Evolutionary conservation across 2,888 invertebrate species (phyloP), one percentile per base, ranked within the genome.

Genomic region (Lepidocyrtinus sp.): DNA sequence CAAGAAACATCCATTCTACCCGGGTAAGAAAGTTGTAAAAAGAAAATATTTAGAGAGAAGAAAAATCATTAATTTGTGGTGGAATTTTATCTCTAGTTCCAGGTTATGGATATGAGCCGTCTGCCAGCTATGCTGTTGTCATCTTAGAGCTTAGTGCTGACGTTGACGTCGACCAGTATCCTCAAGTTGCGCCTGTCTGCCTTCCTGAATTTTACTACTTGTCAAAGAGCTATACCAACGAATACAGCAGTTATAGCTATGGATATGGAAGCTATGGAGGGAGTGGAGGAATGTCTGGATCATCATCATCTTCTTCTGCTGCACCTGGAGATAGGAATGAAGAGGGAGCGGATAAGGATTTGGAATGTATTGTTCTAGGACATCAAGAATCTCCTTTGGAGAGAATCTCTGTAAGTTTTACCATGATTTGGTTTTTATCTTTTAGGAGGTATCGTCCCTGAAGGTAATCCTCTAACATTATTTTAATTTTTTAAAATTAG

Each of bases 1-100:
- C 84, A 86, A 86, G 74, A 85, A 85, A 36, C 86, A 86, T 71
- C 81, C 81, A 22, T 86, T 78, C 71, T 86, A 85, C 72, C 80
- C 81, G 62, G 80, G 86, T 85, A 81, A 79, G 68, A n/a, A n/a
- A n/a, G n/a, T n/a, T n/a, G n/a, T n/a, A n/a, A n/a, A 64, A 22
- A 24, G n/a, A n/a, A n/a, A n/a, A n/a, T n/a, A n/a, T n/a, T n/a
- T n/a, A n/a, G n/a, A n/a, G n/a, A n/a, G n/a, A n/a, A n/a, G n/a
- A n/a, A n/a, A n/a, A n/a, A n/a, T n/a, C n/a, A n/a, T n/a, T n/a
- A n/a, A n/a, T n/a, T n/a, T n/a, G n/a, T n/a, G n/a, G n/a, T n/a
- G n/a, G n/a, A n/a, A n/a, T n/a, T n/a, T n/a, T n/a, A n/a, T n/a
- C 80, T 74, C 1, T 69, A 85, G 84, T 84, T 72, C 85, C 85